Conservation (phyloP, 1,140 invertebrate species). For the Microplitis mediator region DNA sequence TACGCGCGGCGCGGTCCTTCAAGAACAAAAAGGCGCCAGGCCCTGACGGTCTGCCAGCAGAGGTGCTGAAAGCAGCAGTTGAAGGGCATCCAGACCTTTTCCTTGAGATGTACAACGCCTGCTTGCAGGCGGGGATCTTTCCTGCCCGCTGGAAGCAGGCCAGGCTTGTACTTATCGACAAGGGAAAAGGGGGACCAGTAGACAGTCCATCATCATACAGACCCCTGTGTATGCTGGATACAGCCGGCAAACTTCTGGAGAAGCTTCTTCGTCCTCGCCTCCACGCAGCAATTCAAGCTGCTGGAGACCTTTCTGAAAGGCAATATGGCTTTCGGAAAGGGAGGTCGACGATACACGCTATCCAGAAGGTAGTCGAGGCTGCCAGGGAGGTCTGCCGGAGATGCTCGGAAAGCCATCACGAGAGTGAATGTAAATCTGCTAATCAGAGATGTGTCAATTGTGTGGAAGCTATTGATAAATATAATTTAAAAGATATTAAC, state of each 20-base stretch:
- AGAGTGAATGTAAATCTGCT: conserved; percentile 2
- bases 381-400: neutral
- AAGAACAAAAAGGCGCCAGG: neutral
- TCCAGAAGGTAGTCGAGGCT: neutral
- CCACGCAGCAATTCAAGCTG: conserved; percentile 26
- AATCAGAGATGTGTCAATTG: conserved; percentile 25
- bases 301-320: conserved; percentile 12
- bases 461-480: neutral
- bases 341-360: conserved; percentile 10
- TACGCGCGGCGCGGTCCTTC: neutral
- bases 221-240: neutral
- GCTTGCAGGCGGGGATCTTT: conserved; percentile 14
- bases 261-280: neutral
- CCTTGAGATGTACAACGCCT: conserved; percentile 12
- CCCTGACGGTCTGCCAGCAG: neutral
- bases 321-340: conserved; percentile 10
- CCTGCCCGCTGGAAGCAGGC: conserved; percentile 29
- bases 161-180: conserved; percentile 27
- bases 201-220: conserved; percentile 8
- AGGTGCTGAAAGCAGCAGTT: neutral
- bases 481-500: neutral
- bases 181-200: conserved; percentile 21
- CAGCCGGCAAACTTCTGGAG: conserved; percentile 1
- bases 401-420: conserved; percentile 14
- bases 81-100: neutral